phyloP scores from a whole-genome alignment of 1,140 invertebrate genomes.

The Pteromalus puparum region DNA sequence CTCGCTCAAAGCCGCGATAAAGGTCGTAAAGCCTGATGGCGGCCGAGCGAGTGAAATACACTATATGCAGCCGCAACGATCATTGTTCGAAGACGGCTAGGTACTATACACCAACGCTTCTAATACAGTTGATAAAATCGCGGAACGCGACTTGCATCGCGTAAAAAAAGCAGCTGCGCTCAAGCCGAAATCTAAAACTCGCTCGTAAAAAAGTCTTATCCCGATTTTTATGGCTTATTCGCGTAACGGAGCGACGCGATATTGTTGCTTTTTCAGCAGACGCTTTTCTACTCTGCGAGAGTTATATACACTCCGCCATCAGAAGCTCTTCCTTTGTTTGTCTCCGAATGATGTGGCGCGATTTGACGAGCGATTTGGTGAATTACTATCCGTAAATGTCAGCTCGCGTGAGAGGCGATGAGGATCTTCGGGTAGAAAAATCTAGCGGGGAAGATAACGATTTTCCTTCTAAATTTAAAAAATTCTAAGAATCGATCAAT shows the following conservation, averaged over 20 bases:
- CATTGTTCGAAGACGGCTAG: not conserved
- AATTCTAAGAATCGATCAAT: not conserved
- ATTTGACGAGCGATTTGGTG: not conserved
- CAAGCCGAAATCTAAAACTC: not conserved
- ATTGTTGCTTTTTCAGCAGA: no score
- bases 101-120: not conserved
- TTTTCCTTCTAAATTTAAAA: no score
- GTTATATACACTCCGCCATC: not conserved
- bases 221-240: not conserved
- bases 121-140: conserved; percentile 1
- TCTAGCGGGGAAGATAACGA: not conserved
- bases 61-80: not conserved
- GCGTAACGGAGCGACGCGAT: not conserved
- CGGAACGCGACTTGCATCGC: not conserved
- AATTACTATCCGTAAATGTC: no score
- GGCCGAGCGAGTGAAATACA: not conserved
- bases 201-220: not conserved
- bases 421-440: not conserved
- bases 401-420: no score
- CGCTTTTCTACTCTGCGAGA: no score
- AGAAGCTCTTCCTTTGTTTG: not conserved
- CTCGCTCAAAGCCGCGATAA: conserved; percentile 3
- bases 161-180: not conserved
- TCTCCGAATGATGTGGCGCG: not conserved
- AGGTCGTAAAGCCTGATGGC: not conserved